These are phyloP conservation scores for Porites evermanni DNA, from an alignment of 92 coral and sea anemone species.

Conservation along the genomic window DNA sequence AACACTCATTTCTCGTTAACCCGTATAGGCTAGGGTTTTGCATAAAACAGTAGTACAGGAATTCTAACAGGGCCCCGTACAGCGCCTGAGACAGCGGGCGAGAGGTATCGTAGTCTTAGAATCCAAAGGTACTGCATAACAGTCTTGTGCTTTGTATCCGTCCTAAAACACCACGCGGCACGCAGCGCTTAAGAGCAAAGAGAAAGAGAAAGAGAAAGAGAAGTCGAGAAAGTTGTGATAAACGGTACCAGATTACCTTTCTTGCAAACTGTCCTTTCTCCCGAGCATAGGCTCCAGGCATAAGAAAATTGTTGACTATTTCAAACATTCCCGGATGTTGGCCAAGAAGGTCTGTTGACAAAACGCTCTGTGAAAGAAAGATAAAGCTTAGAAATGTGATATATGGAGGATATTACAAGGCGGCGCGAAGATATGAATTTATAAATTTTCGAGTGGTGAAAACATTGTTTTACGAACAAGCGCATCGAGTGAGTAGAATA, in stretches of 20 bases:
- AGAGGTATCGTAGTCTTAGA: no score
- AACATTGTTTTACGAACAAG: no score
- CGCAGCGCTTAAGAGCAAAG: neutral
- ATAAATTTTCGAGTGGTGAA: no score
- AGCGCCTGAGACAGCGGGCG: no score
- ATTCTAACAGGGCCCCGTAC: no score
- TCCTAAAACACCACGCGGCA: no score
- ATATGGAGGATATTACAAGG: neutral
- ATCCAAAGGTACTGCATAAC: no score
- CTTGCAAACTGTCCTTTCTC: constrained; percentile 98
- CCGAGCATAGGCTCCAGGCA: constrained; percentile 89
- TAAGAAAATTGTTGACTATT: constrained; percentile 82
- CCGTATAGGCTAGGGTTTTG: no score
- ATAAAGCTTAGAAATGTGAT: neutral
- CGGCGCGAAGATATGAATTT: neutral
- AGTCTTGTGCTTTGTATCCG: no score
- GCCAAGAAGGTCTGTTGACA: constrained; percentile 85
- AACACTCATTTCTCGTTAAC: no score
- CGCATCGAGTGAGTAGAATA: no score
- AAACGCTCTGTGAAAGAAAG: constrained; percentile 59
- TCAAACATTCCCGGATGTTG: constrained; percentile 91
- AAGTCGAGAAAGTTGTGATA: neutral
- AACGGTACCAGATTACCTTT: constrained; percentile 66
- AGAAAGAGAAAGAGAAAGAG: neutral
- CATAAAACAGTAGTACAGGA: no score